phyloP scores from a whole-genome alignment of 2,113 vertebrate species.

The Eubucco bourcierii region DNA sequence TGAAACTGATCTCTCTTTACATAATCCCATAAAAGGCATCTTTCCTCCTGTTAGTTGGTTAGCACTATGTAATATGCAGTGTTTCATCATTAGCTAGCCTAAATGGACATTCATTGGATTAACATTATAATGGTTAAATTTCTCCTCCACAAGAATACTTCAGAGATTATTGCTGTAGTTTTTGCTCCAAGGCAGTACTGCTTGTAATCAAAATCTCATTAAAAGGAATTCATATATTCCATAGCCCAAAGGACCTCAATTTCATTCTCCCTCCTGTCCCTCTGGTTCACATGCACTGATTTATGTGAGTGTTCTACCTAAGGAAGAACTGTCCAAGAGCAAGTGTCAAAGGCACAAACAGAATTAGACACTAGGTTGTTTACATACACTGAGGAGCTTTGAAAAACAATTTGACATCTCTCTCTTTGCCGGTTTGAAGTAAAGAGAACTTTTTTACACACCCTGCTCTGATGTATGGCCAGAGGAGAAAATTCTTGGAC shows the following conservation, averaged over 20 bases:
- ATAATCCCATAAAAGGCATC: conserved; percentile 49
- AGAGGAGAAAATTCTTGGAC: not conserved
- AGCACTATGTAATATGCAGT: conserved; percentile 23
- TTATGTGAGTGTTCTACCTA: conserved; percentile 1
- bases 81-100: conserved; percentile 37
- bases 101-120: conserved; percentile 60
- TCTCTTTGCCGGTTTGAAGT: not conserved
- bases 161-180: conserved; percentile 22
- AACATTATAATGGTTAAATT: conserved; percentile 42
- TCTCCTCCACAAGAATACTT: conserved; percentile 34
- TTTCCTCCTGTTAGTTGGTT: not conserved
- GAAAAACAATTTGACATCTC: not conserved
- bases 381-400: not conserved
- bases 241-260: conserved; percentile 31
- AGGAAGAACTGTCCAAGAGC: not conserved
- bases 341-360: not conserved
- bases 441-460: not conserved
- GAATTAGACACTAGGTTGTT: not conserved
- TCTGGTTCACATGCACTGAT: not conserved
- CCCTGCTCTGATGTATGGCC: not conserved
- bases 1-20: conserved; percentile 52
- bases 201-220: conserved; percentile 70
- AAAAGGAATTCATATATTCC: conserved; percentile 53
- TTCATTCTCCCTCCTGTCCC: not conserved
- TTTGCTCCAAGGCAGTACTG: conserved; percentile 33